Conservation (phyloP, 92 coral and sea anemone species). For the Parazoanthus atlanticus region DNA sequence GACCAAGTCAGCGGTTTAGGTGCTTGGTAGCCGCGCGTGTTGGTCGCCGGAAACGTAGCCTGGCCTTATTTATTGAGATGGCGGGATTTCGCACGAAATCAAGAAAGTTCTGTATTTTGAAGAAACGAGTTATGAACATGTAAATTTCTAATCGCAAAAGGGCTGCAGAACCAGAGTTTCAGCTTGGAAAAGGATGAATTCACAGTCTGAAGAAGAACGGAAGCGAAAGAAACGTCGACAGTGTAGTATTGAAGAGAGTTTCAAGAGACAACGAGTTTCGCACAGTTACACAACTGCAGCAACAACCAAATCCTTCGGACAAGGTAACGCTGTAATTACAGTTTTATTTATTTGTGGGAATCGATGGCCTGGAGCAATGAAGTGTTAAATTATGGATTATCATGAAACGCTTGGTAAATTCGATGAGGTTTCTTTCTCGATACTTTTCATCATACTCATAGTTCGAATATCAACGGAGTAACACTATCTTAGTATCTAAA, state of each 20-base stretch:
- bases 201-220: slow-evolving; percentile 65
- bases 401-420: background rate
- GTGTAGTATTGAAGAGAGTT: slow-evolving; percentile 89
- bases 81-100: slow-evolving; percentile 44
- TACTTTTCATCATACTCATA: background rate
- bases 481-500: too few species aligned
- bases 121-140: slow-evolving; percentile 8
- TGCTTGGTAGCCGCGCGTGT: slow-evolving; percentile 32
- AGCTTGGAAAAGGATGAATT: slow-evolving; percentile 61
- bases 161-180: background rate
- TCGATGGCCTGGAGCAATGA: background rate
- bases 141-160: slow-evolving; percentile 10
- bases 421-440: background rate
- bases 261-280: slow-evolving; percentile 71
- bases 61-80: slow-evolving; percentile 58
- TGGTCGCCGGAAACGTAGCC: slow-evolving; percentile 2
- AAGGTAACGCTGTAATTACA: slow-evolving; percentile 1
- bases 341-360: background rate
- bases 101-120: background rate
- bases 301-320: slow-evolving; percentile 7
- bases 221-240: slow-evolving; percentile 88
- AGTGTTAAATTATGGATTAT: background rate
- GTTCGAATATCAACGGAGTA: background rate
- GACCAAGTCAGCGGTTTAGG: slow-evolving; percentile 19
- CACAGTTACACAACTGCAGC: slow-evolving; percentile 1